A percentile compares a stretch with the other conserved stretches of the same genome.
phyloP scores from a whole-genome alignment of 1,140 invertebrate genomes.

The Hermetia illucens region DNA sequence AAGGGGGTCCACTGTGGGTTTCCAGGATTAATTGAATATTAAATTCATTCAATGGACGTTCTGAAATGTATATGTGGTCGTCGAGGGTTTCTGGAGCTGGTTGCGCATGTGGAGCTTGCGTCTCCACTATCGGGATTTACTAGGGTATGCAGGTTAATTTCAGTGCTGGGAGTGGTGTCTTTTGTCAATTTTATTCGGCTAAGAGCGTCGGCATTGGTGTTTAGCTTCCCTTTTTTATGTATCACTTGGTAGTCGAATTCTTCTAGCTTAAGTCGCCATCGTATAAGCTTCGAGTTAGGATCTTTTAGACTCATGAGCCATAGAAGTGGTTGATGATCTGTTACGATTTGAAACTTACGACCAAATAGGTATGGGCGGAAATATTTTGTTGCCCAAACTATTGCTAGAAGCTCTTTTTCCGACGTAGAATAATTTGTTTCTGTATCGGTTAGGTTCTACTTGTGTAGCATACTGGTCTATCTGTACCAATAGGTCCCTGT shows the following conservation, averaged over 20 bases:
- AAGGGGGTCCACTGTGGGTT: constrained; percentile 1
- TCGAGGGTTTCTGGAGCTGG: constrained; percentile 3
- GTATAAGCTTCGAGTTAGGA: constrained; percentile 24
- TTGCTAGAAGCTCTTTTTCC: constrained; percentile 28
- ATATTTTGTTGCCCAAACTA: constrained; percentile 30
- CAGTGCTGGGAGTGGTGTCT: too few species aligned
- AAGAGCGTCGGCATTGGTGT: constrained; percentile 22
- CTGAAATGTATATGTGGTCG: constrained; percentile 8
- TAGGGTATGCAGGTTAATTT: too few species aligned
- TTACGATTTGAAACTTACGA: constrained; percentile 33
- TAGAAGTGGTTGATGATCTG: constrained; percentile 34
- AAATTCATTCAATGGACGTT: constrained; percentile 12
- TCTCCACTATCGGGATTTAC: neutral
- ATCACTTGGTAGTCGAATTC: constrained; percentile 25
- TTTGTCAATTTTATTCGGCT: constrained; percentile 7
- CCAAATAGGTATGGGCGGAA: constrained; percentile 35
- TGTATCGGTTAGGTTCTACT: constrained; percentile 22
- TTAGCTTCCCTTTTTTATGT: constrained; percentile 24
- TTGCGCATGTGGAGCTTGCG: neutral
- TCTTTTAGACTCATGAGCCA: constrained; percentile 35
- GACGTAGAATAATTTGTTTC: constrained; percentile 29
- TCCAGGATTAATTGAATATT: constrained; percentile 8
- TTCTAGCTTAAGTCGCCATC: constrained; percentile 32
- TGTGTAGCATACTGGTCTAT: constrained; percentile 8
- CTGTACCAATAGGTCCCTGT: constrained; percentile 8